These are phyloP conservation scores for Deroplatys truncata DNA, from an alignment of 2,888 invertebrate species.

Conservation along the genomic window DNA sequence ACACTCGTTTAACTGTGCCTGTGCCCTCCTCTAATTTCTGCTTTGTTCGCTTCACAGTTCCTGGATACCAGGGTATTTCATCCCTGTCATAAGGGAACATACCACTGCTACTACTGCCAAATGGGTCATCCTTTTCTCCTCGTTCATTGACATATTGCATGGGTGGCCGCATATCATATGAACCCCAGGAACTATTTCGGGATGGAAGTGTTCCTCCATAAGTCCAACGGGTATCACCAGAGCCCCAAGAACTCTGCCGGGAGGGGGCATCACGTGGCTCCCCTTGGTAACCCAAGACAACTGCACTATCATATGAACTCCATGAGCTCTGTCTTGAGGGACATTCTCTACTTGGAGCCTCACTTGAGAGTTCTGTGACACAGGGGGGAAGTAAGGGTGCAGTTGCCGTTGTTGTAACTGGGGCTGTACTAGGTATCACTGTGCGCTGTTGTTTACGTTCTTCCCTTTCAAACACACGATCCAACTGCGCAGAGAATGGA, in stretches of 20 bases:
- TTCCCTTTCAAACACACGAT: conserved; percentile 66
- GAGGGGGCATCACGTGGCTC: conserved; percentile 53
- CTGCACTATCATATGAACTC: conserved; percentile 74
- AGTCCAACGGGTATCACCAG: conserved; percentile 54
- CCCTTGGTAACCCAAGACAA: conserved; percentile 54
- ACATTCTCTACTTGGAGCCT: conserved; percentile 44
- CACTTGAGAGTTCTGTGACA: conserved; percentile 34
- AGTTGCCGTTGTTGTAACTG: conserved; percentile 35
- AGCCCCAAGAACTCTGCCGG: conserved; percentile 79
- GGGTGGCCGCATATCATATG: conserved; percentile 58
- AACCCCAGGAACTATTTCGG: conserved; percentile 68
- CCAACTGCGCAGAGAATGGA: conserved; percentile 65
- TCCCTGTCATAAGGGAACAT: conserved; percentile 55
- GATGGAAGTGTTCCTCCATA: conserved; percentile 51
- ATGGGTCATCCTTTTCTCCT: conserved; percentile 25
- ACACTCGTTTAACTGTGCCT: conserved; percentile 40
- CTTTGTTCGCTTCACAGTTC: conserved; percentile 63
- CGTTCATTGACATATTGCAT: conserved; percentile 30
- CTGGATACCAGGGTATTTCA: conserved; percentile 62
- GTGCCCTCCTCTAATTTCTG: conserved; percentile 61
- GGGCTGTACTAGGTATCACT: conserved; percentile 6
- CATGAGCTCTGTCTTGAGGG: conserved; percentile 71
- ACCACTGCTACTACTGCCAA: conserved; percentile 39
- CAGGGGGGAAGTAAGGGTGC: conserved; percentile 42
- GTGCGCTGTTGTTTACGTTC: conserved; percentile 46